These are phyloP conservation scores for Tangachromis dhanisi DNA, from an alignment of 2,113 vertebrate genomes.

Conservation along the genomic window DNA sequence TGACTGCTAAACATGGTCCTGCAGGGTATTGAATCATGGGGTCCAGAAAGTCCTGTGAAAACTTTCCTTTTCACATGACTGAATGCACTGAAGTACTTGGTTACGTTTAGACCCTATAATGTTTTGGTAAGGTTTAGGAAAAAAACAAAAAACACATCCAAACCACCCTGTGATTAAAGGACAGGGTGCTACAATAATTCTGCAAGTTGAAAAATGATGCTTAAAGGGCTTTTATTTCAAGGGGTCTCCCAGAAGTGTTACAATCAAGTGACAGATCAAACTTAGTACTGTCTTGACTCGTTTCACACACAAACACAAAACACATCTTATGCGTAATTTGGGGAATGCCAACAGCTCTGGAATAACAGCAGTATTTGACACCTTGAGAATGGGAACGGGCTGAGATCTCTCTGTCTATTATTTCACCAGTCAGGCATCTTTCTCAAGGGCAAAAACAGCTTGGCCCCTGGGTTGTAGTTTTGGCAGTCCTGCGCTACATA, in stretches of 20 bases:
- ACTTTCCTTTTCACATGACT: background rate
- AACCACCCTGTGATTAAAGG: background rate
- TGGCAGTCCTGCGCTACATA: background rate
- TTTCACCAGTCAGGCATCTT: background rate
- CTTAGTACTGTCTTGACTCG: background rate
- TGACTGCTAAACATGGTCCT: background rate
- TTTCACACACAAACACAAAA: background rate
- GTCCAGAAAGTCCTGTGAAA: background rate
- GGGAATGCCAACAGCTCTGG: background rate
- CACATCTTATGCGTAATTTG: background rate
- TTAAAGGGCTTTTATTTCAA: background rate
- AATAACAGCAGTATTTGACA: background rate
- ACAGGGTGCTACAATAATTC: background rate
- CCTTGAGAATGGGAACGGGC: background rate
- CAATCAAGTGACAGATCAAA: background rate
- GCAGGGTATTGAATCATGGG: background rate
- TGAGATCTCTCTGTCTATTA: background rate
- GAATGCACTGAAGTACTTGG: background rate
- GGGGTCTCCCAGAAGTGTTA: background rate
- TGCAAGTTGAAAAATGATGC: background rate
- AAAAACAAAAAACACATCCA: background rate
- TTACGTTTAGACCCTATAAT: background rate
- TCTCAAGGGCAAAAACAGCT: conserved; percentile 18
- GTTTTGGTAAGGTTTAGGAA: background rate
- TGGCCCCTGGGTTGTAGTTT: background rate